These are phyloP conservation scores for Mechanitis mazaeus DNA, from an alignment of 2,888 invertebrate species.

Conservation along the genomic window DNA sequence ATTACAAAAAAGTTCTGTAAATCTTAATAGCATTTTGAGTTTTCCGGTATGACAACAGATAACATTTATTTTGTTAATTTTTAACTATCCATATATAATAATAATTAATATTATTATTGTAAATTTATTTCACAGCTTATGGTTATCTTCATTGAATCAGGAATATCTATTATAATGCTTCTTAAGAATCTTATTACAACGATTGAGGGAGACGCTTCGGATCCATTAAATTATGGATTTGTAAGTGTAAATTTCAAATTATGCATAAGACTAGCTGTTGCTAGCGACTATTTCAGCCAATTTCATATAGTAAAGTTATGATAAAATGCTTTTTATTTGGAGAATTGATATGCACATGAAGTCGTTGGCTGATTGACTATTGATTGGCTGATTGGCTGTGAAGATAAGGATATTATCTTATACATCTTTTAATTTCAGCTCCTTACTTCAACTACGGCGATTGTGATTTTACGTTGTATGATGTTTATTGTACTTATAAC, in stretches of 20 bases:
- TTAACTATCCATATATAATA: slow-evolving; percentile 16
- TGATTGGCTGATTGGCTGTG: no score
- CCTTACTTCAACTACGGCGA: slow-evolving; percentile 12
- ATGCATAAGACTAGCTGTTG: no score
- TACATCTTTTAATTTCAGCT: slow-evolving; percentile 1
- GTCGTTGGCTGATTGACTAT: no score
- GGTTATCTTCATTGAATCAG: slow-evolving; percentile 45
- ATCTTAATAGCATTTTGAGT: slow-evolving; percentile 5
- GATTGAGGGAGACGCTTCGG: slow-evolving; percentile 32
- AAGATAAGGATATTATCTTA: no score
- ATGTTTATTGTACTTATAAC: slow-evolving; percentile 47
- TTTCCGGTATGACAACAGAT: slow-evolving; percentile 8
- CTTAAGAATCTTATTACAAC: slow-evolving; percentile 44
- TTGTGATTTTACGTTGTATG: slow-evolving; percentile 42
- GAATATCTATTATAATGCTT: slow-evolving; percentile 49
- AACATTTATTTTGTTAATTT: slow-evolving; percentile 4
- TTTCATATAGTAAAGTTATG: no score
- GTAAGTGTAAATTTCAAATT: slow-evolving; percentile 31
- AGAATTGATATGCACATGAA: no score
- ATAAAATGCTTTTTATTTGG: no score
- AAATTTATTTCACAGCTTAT: slow-evolving; percentile 44
- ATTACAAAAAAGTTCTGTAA: slow-evolving; percentile 12
- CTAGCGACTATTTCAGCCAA: no score
- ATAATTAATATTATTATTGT: slow-evolving; percentile 10
- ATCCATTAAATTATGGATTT: slow-evolving; percentile 20